phyloP scores from a whole-genome alignment of 2,888 invertebrate species.

The Ethmia dodecea region DNA sequence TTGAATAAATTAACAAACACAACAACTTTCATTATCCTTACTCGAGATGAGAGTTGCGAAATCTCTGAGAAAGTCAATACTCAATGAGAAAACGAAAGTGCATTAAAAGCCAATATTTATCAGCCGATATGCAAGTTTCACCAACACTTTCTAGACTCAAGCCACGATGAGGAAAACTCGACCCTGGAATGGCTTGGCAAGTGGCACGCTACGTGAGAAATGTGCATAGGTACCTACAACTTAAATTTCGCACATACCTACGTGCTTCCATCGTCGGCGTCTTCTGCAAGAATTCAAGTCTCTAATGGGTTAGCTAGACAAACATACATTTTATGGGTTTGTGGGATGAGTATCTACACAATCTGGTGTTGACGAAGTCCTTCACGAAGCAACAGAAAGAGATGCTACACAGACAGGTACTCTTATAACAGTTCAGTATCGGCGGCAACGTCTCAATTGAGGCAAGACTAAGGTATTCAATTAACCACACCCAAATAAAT shows the following conservation, averaged over 20 bases:
- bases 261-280: too few relatives aligned
- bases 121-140: slow-evolving; percentile 29
- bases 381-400: too few relatives aligned
- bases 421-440: too few relatives aligned
- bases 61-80: slow-evolving; percentile 46
- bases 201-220: not conserved
- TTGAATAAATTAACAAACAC: not conserved
- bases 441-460: not conserved
- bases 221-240: slow-evolving; percentile 2
- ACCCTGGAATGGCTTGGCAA: slow-evolving; percentile 4
- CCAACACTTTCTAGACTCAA: slow-evolving; percentile 44
- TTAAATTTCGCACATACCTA: too few relatives aligned
- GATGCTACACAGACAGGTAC: too few relatives aligned
- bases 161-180: slow-evolving; percentile 17
- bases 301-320: too few relatives aligned
- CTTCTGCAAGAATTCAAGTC: too few relatives aligned
- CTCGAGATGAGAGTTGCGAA: slow-evolving; percentile 25
- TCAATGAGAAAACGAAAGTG: slow-evolving; percentile 46
- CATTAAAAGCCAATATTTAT: slow-evolving; percentile 50
- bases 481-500: slow-evolving; percentile 42
- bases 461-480: slow-evolving; percentile 14
- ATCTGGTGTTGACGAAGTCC: too few relatives aligned
- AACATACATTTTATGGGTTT: too few relatives aligned
- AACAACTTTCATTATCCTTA: not conserved
- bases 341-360: too few relatives aligned